Conservation (phyloP, 2,888 invertebrate species). For the Lagria hirta region DNA sequence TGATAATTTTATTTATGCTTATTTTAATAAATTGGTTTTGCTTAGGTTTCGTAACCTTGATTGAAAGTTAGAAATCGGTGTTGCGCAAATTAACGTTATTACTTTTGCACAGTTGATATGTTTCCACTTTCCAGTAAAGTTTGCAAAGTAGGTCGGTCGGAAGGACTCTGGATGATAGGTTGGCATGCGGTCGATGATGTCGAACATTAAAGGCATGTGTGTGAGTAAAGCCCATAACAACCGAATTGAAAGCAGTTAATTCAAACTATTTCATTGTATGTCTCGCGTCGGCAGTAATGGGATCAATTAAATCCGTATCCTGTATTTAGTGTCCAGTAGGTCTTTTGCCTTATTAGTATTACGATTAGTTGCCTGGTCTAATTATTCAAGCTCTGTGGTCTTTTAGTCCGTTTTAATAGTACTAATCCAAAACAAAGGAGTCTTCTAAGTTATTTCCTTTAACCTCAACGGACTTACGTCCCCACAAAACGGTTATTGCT, state of each 20-base stretch:
- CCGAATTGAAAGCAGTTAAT: conserved; percentile 29
- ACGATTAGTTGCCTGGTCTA: conserved; percentile 37
- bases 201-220: conserved; percentile 25
- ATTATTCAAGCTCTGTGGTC: conserved; percentile 35
- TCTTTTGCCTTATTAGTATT: conserved; percentile 40
- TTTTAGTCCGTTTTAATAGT: conserved; percentile 28
- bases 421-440: conserved; percentile 32
- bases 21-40: too few relatives aligned
- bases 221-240: conserved; percentile 26
- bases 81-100: conserved; percentile 21
- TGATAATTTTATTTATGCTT: too few relatives aligned
- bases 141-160: conserved; percentile 20
- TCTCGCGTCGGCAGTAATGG: conserved; percentile 28
- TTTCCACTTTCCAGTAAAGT: conserved; percentile 23
- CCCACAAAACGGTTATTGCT: conserved; percentile 28
- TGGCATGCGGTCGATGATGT: conserved; percentile 23
- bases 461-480: conserved; percentile 14
- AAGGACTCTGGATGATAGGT: conserved; percentile 22
- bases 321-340: conserved; percentile 30
- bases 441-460: conserved; percentile 30
- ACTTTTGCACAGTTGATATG: conserved; percentile 19
- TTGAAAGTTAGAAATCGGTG: background rate
- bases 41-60: too few relatives aligned
- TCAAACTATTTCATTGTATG: conserved; percentile 29
- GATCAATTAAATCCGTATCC: conserved; percentile 34